These are phyloP conservation scores for Toxotes lorentzi DNA, from an alignment of 2,797 vertebrate species.

Conservation along the genomic window DNA sequence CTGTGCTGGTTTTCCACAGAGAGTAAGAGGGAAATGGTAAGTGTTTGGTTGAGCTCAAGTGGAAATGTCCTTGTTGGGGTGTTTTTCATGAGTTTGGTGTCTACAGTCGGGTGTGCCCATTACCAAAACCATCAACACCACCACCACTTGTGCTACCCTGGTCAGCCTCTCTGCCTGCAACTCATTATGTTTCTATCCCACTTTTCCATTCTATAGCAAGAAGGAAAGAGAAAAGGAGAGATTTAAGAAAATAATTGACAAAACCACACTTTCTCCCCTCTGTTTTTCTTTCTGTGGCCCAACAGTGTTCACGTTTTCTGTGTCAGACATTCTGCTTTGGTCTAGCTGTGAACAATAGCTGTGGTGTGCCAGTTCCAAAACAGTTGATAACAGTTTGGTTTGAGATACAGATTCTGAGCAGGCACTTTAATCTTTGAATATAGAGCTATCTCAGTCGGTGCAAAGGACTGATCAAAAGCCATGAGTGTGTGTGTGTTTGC, in stretches of 20 bases:
- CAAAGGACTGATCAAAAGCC: conserved; percentile 40
- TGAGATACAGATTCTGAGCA: conserved; percentile 43
- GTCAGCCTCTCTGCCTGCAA: conserved; percentile 54
- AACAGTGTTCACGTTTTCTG: conserved; percentile 22
- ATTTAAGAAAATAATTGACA: conserved; percentile 56
- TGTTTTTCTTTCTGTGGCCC: conserved; percentile 40
- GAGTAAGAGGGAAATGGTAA: conserved; percentile 66
- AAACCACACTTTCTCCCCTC: conserved; percentile 59
- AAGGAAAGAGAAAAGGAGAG: conserved; percentile 21
- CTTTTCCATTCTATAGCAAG: conserved; percentile 38
- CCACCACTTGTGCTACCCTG: conserved; percentile 22
- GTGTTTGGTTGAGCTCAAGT: conserved; percentile 65
- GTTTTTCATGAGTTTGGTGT: conserved; percentile 65
- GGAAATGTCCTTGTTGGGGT: conserved; percentile 69
- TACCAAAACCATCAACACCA: conserved; percentile 58
- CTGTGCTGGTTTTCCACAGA: conserved; percentile 55
- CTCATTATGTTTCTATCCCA: conserved; percentile 52
- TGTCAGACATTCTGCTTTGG: conserved; percentile 36
- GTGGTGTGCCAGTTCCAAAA: conserved; percentile 49
- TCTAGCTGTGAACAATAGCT: conserved; percentile 49
- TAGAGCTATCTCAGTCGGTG: conserved; percentile 20
- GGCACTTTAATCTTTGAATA: conserved; percentile 49
- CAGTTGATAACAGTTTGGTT: conserved; percentile 57
- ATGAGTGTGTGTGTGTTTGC: not conserved
- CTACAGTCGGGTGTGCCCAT: conserved; percentile 52